phyloP scores from a whole-genome alignment of 2,113 vertebrate genomes.

The Terrapene triunguis region DNA sequence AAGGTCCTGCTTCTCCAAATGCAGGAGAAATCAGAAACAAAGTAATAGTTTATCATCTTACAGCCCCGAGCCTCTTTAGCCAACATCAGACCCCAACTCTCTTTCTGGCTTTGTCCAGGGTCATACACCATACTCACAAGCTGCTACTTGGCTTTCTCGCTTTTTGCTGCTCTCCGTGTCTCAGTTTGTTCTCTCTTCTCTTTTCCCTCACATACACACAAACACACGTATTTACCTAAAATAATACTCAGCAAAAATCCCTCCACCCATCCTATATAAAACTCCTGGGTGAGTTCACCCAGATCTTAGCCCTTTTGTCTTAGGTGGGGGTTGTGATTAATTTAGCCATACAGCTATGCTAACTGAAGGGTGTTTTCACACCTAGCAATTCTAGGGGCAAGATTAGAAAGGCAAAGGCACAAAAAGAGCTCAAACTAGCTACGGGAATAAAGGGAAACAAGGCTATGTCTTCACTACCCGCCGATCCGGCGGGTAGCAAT shows the following conservation, averaged over 20 bases:
- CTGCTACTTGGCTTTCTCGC: not conserved
- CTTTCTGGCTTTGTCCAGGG: not conserved
- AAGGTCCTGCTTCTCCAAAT: not conserved
- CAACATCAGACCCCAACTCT: not conserved
- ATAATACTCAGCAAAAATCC: not conserved
- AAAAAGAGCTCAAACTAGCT: too few relatives aligned
- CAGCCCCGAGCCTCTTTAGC: not conserved
- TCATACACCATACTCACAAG: not conserved
- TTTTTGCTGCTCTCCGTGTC: not conserved
- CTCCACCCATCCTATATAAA: not conserved
- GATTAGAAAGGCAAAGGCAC: too few relatives aligned
- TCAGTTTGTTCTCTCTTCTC: not conserved
- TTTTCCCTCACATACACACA: not conserved
- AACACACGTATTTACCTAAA: not conserved
- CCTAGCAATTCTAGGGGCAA: not conserved
- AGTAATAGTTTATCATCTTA: not conserved
- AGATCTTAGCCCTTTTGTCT: not conserved
- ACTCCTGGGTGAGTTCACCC: not conserved
- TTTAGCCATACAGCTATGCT: not conserved
- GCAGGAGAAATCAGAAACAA: not conserved
- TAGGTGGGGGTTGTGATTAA: not conserved
- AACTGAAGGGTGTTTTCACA: not conserved
- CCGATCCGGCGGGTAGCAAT: too few relatives aligned
- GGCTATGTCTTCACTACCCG: too few relatives aligned
- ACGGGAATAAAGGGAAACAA: too few relatives aligned